These are phyloP conservation scores for Conomelus anceps DNA, from an alignment of 2,888 invertebrate species.

Conservation along the genomic window DNA sequence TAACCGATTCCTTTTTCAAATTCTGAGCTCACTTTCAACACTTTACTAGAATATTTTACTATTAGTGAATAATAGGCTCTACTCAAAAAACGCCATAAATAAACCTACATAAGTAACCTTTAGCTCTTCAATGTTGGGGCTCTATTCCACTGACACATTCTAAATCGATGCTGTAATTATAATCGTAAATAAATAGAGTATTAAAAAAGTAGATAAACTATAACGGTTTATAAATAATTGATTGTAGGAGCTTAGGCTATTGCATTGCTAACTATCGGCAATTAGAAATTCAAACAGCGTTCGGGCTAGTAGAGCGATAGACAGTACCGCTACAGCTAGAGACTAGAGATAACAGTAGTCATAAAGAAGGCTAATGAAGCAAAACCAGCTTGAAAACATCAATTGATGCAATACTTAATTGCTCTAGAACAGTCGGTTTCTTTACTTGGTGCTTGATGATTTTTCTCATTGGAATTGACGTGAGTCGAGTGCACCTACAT, in stretches of 20 bases:
- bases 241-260: not conserved
- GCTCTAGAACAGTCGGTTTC: not conserved
- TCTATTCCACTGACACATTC: too few species aligned
- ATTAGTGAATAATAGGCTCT: too few species aligned
- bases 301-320: not conserved
- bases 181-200: not conserved
- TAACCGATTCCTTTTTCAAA: too few species aligned
- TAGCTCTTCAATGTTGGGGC: too few species aligned
- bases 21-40: too few species aligned
- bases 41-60: too few species aligned
- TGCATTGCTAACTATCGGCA: not conserved
- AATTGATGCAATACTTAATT: not conserved
- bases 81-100: too few species aligned
- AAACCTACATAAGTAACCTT: too few species aligned
- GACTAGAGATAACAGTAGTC: not conserved
- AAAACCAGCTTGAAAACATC: not conserved
- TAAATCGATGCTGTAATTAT: not conserved
- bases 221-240: not conserved
- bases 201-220: slow-evolving; percentile 42
- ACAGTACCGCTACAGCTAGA: not conserved
- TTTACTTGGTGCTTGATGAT: too few species aligned
- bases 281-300: not conserved
- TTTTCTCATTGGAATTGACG: not conserved
- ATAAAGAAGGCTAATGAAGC: not conserved
- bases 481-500: not conserved